Conservation (phyloP, 2,113 vertebrate genomes). For the Arothron firmamentum region DNA sequence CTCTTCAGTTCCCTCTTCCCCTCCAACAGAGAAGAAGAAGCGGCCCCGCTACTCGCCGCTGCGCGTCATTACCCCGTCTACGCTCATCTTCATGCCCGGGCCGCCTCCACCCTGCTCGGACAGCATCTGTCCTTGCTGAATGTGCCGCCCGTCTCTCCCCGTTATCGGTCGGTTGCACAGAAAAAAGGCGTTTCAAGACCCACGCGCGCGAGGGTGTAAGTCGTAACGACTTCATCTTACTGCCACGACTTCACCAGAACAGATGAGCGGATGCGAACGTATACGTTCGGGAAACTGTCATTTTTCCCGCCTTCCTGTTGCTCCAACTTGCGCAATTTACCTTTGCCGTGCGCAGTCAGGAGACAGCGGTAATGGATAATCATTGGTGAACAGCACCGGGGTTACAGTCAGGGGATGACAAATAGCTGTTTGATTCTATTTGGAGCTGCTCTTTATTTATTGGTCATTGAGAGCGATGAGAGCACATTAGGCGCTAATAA, state of each 20-base stretch:
- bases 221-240: no score
- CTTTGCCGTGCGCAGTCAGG: conserved; percentile 46
- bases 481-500: conserved; percentile 63
- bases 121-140: no score
- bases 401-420: conserved; percentile 65
- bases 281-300: conserved; percentile 42
- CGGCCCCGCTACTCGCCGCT: no score
- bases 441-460: conserved; percentile 61
- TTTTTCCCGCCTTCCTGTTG: conserved; percentile 16
- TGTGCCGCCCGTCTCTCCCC: no score
- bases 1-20: no score
- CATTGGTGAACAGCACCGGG: conserved; percentile 51
- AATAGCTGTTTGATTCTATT: conserved; percentile 61
- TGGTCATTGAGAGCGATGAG: conserved; percentile 67
- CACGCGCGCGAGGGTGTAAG: no score
- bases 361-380: conserved; percentile 63
- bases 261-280: conserved; percentile 20
- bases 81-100: no score
- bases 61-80: no score
- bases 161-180: no score
- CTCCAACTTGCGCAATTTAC: conserved; percentile 44
- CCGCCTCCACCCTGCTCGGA: no score
- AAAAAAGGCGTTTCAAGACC: no score
- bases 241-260: conserved; percentile 10
- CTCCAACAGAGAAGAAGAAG: no score